Evolutionary conservation across 2,797 vertebrate species (phyloP), one percentile per base, ranked within the genome.

Genomic region (Falco concolor): DNA sequence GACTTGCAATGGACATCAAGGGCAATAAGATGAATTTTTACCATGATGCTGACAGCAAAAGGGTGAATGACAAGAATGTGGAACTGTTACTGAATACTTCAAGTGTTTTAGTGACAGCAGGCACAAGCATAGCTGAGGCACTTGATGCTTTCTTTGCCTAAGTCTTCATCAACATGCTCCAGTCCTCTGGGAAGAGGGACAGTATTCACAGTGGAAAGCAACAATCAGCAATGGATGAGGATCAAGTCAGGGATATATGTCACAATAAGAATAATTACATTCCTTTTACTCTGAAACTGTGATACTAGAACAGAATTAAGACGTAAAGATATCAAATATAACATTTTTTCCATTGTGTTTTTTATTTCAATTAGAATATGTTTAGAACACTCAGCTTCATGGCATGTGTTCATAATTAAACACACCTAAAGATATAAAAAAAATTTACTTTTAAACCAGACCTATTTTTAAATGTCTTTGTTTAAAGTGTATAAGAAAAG

Each of bases 11-110:
- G 16, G 44, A 21, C 52, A 52, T 67, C 6, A 44, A 52, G 34
- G 64, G 14, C 34, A 81, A 74, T 6, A 77, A 23, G 38, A 84
- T 56, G 10, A 57, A 30, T 75, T 84, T 72, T 45, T 67, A 3
- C 23, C 11, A 2, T 0, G 0, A 23, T 10, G 23, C 0, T 2
- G 40, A 49, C 1, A 85, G 27, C 4, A 14, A 59, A 92, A 67
- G 13, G 15, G 18, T 5, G 16, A 87, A 34, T 4, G 60, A 49
- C 2, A 1, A 52, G 76, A 84, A 77, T 12, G 14, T 13, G 3
- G 9, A 13, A 22, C 10, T 36, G 12, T 23, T 56, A 40, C 36
- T 42, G 61, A 75, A 34, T 3, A 68, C 40, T 9, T 14, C 21
- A 40, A 21, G 21, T 50, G 28, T 61, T 79, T 89, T 27, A 57